Percentiles rank a stretch among this genome's conserved stretches.
phyloP scores from a whole-genome alignment of 2,888 invertebrate species.

The Dolichomitus sp. region DNA sequence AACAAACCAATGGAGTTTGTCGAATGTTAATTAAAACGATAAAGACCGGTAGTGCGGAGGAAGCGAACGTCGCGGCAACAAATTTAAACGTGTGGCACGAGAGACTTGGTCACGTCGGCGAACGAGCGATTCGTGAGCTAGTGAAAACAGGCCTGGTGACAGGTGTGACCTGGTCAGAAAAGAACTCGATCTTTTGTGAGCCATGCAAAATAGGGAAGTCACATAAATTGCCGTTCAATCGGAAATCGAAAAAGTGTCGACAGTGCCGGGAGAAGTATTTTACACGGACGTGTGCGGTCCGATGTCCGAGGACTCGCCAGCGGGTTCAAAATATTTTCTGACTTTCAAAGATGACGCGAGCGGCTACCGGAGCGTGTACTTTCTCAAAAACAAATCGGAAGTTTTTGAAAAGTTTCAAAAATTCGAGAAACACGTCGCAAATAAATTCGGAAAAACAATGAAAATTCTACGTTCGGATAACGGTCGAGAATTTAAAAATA shows the following conservation, averaged over 20 bases:
- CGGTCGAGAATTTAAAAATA: conserved; percentile 8
- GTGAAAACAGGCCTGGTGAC: conserved; percentile 51
- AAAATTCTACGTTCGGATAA: conserved; percentile 59
- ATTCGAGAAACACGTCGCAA: conserved; percentile 25
- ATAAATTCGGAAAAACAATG: conserved; percentile 32
- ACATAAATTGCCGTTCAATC: conserved; percentile 9
- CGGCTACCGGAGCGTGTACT: conserved; percentile 28
- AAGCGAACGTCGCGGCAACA: conserved; percentile 47
- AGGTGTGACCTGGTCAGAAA: conserved; percentile 14
- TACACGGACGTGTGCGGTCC: conserved; percentile 68
- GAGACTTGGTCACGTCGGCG: conserved; percentile 63
- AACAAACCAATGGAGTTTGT: conserved; percentile 56
- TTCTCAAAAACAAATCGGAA: too few relatives aligned
- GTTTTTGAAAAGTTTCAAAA: too few relatives aligned
- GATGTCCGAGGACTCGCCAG: conserved; percentile 50
- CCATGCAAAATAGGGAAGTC: conserved; percentile 12
- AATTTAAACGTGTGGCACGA: conserved; percentile 66
- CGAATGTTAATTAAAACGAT: conserved; percentile 46
- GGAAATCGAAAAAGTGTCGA: background rate
- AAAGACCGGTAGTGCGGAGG: conserved; percentile 14
- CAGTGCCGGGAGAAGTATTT: conserved; percentile 9
- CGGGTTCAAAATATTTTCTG: conserved; percentile 63
- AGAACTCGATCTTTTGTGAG: conserved; percentile 16
- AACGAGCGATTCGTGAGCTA: conserved; percentile 50
- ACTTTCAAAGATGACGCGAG: conserved; percentile 66